Percentiles rank a stretch among this genome's conserved stretches.
Evolutionary conservation across 2,113 vertebrate genomes (phyloP).

Genomic region (Callionymus lyra): DNA sequence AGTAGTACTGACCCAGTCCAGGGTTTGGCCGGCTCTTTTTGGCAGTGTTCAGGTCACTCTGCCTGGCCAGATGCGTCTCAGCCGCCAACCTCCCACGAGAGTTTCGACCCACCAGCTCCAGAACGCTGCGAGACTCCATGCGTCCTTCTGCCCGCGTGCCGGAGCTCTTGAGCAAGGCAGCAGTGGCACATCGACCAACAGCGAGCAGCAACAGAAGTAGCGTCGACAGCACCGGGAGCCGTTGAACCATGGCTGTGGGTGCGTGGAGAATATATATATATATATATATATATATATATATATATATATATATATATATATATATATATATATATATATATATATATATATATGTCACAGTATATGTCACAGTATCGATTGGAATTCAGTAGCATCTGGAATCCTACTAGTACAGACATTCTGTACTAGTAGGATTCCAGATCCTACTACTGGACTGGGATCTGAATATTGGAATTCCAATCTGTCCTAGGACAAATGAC

Average conservation of each 20-base stretch:
- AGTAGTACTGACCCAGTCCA: slow-evolving; percentile 71
- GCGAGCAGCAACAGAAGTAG: slow-evolving; percentile 72
- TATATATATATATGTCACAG: no score
- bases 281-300: no score
- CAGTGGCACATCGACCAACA: slow-evolving; percentile 64
- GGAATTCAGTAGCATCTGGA: no score
- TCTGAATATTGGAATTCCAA: no score
- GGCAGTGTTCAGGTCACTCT: slow-evolving; percentile 14
- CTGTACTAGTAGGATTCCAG: no score
- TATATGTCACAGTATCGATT: no score
- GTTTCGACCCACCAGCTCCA: slow-evolving; percentile 67
- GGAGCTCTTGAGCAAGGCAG: slow-evolving; percentile 44
- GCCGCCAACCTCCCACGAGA: slow-evolving; percentile 2
- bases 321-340: no score
- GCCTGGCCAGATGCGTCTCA: not conserved
- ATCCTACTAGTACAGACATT: no score
- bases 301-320: no score
- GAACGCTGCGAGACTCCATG: slow-evolving; percentile 55
- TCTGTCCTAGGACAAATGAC: no score
- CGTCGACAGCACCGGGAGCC: slow-evolving; percentile 65
- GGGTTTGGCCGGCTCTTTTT: slow-evolving; percentile 52
- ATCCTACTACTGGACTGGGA: no score
- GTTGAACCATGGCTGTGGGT: slow-evolving; percentile 29
- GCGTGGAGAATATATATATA: no score
- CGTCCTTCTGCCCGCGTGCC: slow-evolving; percentile 4